phyloP scores from a whole-genome alignment of 2,113 vertebrate genomes.

The Campylorhamphus procurvoides region DNA sequence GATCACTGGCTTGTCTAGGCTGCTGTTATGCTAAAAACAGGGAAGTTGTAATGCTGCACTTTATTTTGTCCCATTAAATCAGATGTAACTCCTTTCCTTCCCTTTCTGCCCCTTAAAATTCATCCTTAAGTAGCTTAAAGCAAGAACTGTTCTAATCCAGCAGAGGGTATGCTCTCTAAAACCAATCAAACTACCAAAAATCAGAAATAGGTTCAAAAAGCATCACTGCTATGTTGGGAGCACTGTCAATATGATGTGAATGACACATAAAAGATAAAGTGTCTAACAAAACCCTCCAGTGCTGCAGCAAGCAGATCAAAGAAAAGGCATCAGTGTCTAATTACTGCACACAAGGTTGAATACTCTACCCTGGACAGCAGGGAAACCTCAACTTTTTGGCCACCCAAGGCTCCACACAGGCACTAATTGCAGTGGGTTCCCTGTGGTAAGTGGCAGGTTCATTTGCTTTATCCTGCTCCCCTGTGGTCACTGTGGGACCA shows the following conservation, averaged over 20 bases:
- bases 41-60: not conserved
- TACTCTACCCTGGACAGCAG: not conserved
- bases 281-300: not conserved
- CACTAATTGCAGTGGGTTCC: fast-evolving
- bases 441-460: not conserved
- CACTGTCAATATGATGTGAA: not conserved
- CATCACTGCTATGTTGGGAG: not conserved
- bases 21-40: not conserved
- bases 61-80: not conserved
- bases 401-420: not conserved
- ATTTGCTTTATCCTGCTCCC: not conserved
- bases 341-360: not conserved
- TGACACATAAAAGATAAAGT: conserved; percentile 27
- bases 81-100: not conserved
- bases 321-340: not conserved
- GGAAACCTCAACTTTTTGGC: not conserved
- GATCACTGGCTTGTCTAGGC: not conserved
- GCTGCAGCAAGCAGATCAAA: not conserved
- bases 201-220: not conserved
- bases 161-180: not conserved
- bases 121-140: not conserved
- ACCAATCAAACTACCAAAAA: not conserved
- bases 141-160: not conserved
- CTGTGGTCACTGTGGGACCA: not conserved
- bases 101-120: not conserved